These are phyloP conservation scores for Lepus townsendii DNA, from an alignment of 2,797 vertebrate genomes.

Conservation along the genomic window DNA sequence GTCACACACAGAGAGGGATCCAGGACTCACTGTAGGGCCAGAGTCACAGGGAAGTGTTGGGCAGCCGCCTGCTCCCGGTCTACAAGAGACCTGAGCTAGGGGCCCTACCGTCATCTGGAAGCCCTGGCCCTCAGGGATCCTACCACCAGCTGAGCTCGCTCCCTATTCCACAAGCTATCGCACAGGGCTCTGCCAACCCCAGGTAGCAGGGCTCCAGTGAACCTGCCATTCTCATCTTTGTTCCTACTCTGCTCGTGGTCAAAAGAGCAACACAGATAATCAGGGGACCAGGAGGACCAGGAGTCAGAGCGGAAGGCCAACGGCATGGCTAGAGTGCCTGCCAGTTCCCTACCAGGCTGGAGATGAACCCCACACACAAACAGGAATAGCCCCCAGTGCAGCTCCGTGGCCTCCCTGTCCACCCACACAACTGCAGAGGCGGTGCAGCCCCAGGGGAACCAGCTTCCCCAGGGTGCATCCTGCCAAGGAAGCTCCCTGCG, in stretches of 20 bases:
- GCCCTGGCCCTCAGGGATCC: constrained; percentile 88
- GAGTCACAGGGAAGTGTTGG: neutral
- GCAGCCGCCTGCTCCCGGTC: neutral
- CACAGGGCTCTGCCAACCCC: constrained; percentile 93
- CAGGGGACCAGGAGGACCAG: constrained; percentile 77
- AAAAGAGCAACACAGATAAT: constrained; percentile 89
- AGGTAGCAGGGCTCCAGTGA: constrained; percentile 91
- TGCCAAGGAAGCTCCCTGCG: neutral
- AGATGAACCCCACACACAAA: constrained; percentile 87
- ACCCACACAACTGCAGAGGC: constrained; percentile 92
- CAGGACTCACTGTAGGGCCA: neutral
- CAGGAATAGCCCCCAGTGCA: neutral
- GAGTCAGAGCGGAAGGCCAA: constrained; percentile 89
- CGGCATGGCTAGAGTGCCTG: constrained; percentile 92
- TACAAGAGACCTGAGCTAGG: neutral
- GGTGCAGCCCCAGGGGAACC: constrained; percentile 41
- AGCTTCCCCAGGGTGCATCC: neutral
- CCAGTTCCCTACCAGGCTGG: constrained; percentile 90
- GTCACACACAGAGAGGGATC: too few species aligned
- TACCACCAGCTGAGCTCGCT: constrained; percentile 89
- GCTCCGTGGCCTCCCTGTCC: constrained; percentile 85
- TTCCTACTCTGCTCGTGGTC: constrained; percentile 91
- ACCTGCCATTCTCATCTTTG: constrained; percentile 86
- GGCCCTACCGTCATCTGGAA: neutral
- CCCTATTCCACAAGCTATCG: constrained; percentile 92